Conservation (phyloP, 2,888 invertebrate species). For the Pollenia amentaria region DNA sequence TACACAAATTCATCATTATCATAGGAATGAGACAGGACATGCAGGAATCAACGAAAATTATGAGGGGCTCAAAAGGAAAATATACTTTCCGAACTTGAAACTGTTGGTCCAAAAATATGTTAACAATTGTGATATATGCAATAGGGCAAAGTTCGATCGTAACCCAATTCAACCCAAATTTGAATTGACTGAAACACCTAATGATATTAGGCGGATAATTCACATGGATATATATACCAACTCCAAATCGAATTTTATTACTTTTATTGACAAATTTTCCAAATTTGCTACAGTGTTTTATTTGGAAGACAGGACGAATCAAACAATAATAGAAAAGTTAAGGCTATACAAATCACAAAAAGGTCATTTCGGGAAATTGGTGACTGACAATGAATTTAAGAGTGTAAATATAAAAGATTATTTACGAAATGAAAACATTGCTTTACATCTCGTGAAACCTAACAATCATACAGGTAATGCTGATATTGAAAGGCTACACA, state of each 20-base stretch:
- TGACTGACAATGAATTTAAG: slow-evolving; percentile 34
- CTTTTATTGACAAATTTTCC: slow-evolving; percentile 15
- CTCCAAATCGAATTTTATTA: neutral
- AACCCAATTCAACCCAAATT: slow-evolving; percentile 23
- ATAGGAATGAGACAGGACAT: slow-evolving; percentile 47
- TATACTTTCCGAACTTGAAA: slow-evolving; percentile 66
- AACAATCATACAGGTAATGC: slow-evolving; percentile 22
- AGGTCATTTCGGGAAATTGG: neutral
- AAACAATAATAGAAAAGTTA: slow-evolving; percentile 39
- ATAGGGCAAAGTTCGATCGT: slow-evolving; percentile 38
- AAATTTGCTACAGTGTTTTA: slow-evolving; percentile 15
- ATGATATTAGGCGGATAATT: slow-evolving; percentile 20
- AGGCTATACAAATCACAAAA: slow-evolving; percentile 15
- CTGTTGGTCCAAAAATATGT: slow-evolving; percentile 64
- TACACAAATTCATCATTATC: slow-evolving; percentile 46
- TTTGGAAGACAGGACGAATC: slow-evolving; percentile 26
- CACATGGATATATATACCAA: slow-evolving; percentile 38
- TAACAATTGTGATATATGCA: slow-evolving; percentile 66
- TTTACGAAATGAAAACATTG: slow-evolving; percentile 19
- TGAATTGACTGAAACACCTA: slow-evolving; percentile 34
- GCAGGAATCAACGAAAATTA: slow-evolving; percentile 6
- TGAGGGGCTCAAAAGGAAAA: slow-evolving; percentile 16
- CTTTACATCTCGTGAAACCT: neutral
- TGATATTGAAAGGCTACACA: slow-evolving; percentile 19
- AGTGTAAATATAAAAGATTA: slow-evolving; percentile 26